Evolutionary conservation across 2,888 invertebrate genomes (phyloP), one percentile per base, ranked within the genome.

Genomic region (Rhamnusium bicolor): DNA sequence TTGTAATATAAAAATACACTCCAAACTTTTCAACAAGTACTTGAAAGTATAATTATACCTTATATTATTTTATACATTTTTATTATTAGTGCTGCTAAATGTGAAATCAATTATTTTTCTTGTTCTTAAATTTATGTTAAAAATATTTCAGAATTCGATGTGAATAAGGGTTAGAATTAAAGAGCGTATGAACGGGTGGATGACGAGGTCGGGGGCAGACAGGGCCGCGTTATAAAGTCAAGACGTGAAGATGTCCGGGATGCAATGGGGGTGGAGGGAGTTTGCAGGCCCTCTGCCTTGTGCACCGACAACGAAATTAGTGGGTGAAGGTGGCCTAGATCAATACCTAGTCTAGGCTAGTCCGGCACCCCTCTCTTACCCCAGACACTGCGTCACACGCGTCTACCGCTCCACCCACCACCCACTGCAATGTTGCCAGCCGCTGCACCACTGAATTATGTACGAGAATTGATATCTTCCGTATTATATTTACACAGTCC

Each of bases 261-360:
- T 83, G 83, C 82, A 81, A 80, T 77, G 79, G 81, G 69, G 67
- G 68, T 61, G 69, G 74, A 71, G 71, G 62, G 71, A 72, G 67
- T 65, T 66, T 70, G 53, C 62, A 71, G 71, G 62, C 71, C 76
- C 77, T 71, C 74, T 69, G 71, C 74, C 71, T 71, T 73, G 74
- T 78, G 78, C 80, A 78, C 79, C 83, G 84, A 81, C 84, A 84
- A 85, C 86, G 85, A 87, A 87, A 87, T 87, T 87, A 87, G 87
- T 87, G 86, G 87, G 87, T 87, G 86, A 87, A 87, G 87, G 86
- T 86, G 84, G 86, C 86, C 87, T 86, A 87, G 87, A 87, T 87
- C 86, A 87, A 87, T 87, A 87, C 86, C 85, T 84, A 84, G 86
- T 86, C 87, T 87, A 87, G 87, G 85, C 87, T 85, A 85, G 86